Base-by-base conservation (phyloP, 2,888 invertebrate species). In the Acleris sparsana region DNA sequence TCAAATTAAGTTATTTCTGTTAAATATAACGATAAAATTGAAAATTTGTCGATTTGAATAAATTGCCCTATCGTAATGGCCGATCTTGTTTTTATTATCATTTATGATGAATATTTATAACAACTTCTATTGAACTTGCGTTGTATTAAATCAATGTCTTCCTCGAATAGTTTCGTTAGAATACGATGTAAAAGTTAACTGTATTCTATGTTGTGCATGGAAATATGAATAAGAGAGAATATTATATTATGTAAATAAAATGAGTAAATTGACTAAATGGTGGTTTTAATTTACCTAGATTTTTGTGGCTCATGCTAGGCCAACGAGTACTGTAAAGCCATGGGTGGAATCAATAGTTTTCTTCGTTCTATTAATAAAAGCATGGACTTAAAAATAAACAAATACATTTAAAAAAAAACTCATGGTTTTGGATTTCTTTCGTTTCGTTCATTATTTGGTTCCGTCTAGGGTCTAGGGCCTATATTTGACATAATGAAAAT, bases 211-310 rank as follows among this genome's bases (percentile, higher is more conserved):
- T 43, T 56, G 16, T 61, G 60, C 60, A 61, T 51, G 51, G 18
- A 49, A 29, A 44, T 65, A 56, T 33, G 60, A 49, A 44, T 61
- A 60, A 61, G 55, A 51, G 44, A 51, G n/a, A 39, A 51, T 56
- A 43, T 43, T 60, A 53, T 29, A 29, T 33, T 51, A 51, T 65
- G 65, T 65, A 61, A 65, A 65, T 65, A 61, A 56, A 64, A 51
- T n/a, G 25, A 52, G 39, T 16, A 48, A 60, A 65, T 18, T 39
- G 16, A 6, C 11, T 49, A 49, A 25, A 33, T 43, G 0, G 11
- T 65, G 55, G 49, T 59, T 64, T 58, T 55, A 53, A 58, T 63
- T 33, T n/a, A 49, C 9, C 18, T 49, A 20, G 11, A 49, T 20
- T 20, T 49, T 9, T 20, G 3, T 49, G 33, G 0, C 39, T 9